Evolutionary conservation across 2,797 vertebrate species (phyloP).

Genomic region (Florisuga fusca): DNA sequence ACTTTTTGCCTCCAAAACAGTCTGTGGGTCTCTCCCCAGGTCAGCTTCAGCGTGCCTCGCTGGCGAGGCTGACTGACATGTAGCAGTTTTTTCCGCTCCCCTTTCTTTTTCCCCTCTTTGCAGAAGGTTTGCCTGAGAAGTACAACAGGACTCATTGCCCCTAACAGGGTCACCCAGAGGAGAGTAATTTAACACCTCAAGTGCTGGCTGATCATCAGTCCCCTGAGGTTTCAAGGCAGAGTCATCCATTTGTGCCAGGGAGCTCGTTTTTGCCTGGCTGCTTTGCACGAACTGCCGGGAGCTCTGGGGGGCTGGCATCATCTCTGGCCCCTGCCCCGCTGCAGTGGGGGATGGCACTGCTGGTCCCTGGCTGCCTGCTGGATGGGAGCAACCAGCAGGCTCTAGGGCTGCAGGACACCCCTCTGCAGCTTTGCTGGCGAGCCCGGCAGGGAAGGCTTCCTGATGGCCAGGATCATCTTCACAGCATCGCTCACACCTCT

Average conservation of each 20-base stretch:
- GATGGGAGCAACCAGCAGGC: background rate
- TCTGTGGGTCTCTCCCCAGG: background rate
- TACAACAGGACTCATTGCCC: background rate
- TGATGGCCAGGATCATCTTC: constrained; percentile 55
- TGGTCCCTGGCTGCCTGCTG: background rate
- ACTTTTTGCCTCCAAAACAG: background rate
- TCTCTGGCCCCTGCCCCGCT: background rate
- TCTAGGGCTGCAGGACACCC: background rate
- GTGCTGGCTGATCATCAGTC: background rate
- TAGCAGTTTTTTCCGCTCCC: background rate
- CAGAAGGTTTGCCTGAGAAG: constrained; percentile 39
- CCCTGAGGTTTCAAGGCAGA: constrained; percentile 19
- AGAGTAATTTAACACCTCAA: constrained; percentile 30
- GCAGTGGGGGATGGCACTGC: background rate
- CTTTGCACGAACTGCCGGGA: constrained; percentile 14
- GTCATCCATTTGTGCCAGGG: constrained; percentile 22
- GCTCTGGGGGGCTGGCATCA: constrained; percentile 54
- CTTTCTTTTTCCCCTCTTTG: background rate
- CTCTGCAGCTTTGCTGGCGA: constrained; percentile 60
- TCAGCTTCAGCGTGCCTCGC: background rate
- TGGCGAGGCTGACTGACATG: background rate
- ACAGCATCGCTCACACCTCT: background rate
- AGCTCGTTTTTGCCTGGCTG: background rate
- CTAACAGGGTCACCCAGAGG: background rate
- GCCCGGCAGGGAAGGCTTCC: constrained; percentile 56